Evolutionary conservation across 2,113 vertebrate genomes (phyloP).

Genomic region (Nestor notabilis): DNA sequence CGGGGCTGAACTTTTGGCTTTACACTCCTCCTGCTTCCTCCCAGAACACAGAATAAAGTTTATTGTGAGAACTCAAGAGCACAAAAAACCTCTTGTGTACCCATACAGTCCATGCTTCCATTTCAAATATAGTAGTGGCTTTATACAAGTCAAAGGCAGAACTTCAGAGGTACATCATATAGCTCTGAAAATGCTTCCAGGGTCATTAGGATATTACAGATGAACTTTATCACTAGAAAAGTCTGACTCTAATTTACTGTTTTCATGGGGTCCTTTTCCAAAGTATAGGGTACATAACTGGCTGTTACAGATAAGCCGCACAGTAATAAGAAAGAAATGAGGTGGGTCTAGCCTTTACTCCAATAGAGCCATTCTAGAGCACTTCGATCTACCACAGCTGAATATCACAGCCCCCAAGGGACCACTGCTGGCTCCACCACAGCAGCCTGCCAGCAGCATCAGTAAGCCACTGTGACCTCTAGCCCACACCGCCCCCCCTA

Average conservation of each 20-base stretch:
- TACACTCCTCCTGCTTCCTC: background rate
- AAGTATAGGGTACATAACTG: fast-evolving
- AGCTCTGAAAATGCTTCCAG: background rate
- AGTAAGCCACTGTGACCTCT: background rate
- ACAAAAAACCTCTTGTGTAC: fast-evolving
- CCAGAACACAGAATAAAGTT: background rate
- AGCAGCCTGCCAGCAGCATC: background rate
- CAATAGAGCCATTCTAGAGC: fast-evolving
- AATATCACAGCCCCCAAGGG: fast-evolving
- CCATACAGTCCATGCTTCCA: fast-evolving
- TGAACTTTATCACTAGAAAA: background rate
- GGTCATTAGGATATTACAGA: fast-evolving
- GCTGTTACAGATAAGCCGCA: fast-evolving
- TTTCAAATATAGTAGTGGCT: background rate
- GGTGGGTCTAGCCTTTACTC: background rate
- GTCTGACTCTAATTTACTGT: fast-evolving
- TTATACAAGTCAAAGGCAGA: fast-evolving
- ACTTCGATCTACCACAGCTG: background rate
- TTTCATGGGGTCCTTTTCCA: background rate
- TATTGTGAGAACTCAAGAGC: fast-evolving
- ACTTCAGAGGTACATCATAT: fast-evolving
- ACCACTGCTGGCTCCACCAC: background rate
- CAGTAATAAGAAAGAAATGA: fast-evolving
- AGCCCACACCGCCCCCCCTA: background rate
- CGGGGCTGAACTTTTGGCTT: background rate